These are phyloP conservation scores for Leuciscus idus DNA, from an alignment of 2,113 vertebrate species.

Conservation along the genomic window DNA sequence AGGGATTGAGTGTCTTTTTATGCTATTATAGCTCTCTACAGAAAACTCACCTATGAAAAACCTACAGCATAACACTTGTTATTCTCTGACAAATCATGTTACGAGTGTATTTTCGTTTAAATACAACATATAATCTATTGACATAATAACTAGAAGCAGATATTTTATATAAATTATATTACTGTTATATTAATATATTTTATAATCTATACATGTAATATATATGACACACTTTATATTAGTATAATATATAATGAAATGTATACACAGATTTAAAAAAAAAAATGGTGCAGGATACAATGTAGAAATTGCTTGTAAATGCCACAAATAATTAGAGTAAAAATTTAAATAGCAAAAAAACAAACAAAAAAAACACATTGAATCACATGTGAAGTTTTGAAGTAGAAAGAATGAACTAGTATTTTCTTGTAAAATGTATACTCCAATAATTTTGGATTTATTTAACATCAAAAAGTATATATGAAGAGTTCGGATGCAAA, in stretches of 20 bases:
- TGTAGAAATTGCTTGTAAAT: not conserved
- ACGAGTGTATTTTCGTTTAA: not conserved
- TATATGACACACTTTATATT: not conserved
- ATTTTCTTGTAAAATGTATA: not conserved
- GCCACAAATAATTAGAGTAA: not conserved
- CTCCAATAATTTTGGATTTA: not conserved
- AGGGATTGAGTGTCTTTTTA: slow-evolving; percentile 38
- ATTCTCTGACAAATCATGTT: not conserved
- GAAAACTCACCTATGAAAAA: slow-evolving; percentile 16
- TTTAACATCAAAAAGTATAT: not conserved
- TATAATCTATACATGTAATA: not conserved
- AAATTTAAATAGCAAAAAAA: not conserved
- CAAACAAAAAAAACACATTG: not conserved
- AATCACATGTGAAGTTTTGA: not conserved
- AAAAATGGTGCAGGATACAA: not conserved
- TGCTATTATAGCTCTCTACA: slow-evolving; percentile 43
- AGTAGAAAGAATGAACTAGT: not conserved
- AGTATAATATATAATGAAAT: not conserved
- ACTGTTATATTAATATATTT: not conserved
- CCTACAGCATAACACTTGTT: not conserved
- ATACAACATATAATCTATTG: not conserved
- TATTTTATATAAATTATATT: not conserved
- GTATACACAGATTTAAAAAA: not conserved
- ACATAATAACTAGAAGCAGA: not conserved
- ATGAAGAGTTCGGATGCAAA: too few species aligned